Evolutionary conservation across 1,140 invertebrate genomes (phyloP).

Genomic region (Stegodyphus dumicola): DNA sequence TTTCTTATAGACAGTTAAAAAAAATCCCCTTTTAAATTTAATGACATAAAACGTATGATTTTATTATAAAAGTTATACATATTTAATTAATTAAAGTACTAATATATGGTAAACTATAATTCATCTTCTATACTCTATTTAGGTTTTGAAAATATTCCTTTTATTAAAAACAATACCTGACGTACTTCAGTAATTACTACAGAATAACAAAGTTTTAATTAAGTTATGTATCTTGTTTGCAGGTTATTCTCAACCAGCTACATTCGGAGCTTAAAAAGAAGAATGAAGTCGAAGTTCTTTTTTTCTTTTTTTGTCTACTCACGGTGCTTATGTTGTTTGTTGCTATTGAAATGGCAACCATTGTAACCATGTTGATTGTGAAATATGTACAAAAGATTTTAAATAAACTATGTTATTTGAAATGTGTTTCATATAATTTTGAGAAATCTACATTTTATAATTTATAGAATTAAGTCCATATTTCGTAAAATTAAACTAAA

Average conservation of each 20-base stretch:
- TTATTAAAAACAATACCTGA: neutral
- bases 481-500: no score
- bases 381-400: slow-evolving; percentile 37
- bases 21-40: no score
- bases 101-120: neutral
- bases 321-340: slow-evolving; percentile 23
- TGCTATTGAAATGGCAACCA: slow-evolving; percentile 5
- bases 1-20: no score
- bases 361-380: slow-evolving; percentile 33
- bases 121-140: neutral
- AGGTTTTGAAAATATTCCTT: neutral
- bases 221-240: neutral
- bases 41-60: no score
- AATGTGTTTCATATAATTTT: neutral
- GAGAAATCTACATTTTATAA: no score
- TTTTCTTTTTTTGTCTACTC: neutral
- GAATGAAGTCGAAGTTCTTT: slow-evolving; percentile 8
- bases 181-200: neutral
- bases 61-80: neutral
- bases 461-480: no score
- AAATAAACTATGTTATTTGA: slow-evolving; percentile 41
- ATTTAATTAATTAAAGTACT: neutral
- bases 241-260: slow-evolving; percentile 20
- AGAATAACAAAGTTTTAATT: neutral
- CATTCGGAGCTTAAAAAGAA: slow-evolving; percentile 42